Conservation (phyloP, 2,113 vertebrate species). For the Tretioscincus oriximinensis region DNA sequence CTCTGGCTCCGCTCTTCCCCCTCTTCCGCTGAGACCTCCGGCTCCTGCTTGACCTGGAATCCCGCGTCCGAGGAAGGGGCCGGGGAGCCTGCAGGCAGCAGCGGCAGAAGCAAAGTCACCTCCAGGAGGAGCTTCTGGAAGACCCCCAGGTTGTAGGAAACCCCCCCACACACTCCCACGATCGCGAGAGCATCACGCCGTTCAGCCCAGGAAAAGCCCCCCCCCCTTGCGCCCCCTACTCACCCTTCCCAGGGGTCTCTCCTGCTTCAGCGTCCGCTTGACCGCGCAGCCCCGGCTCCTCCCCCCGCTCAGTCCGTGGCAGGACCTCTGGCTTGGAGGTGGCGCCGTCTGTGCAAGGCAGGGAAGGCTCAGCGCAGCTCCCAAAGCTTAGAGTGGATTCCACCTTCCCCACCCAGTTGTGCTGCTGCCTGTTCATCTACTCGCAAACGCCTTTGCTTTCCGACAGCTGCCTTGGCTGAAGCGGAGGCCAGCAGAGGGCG, state of each 20-base stretch:
- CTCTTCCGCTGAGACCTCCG: not conserved
- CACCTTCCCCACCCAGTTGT: no score
- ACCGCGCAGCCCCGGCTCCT: not conserved
- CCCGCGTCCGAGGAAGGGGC: conserved; percentile 60
- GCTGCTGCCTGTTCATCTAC: no score
- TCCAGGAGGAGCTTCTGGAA: no score
- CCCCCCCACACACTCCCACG: no score
- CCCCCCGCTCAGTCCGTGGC: not conserved
- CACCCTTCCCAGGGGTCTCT: not conserved
- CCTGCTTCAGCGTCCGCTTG: not conserved
- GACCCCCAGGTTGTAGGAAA: no score
- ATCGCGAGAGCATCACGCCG: no score
- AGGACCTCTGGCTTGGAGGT: not conserved
- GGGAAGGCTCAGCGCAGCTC: no score
- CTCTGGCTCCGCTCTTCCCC: conserved; percentile 41
- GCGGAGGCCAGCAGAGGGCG: no score
- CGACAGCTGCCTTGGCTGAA: no score
- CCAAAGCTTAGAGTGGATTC: no score
- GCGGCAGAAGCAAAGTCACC: not conserved
- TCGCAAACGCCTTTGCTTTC: no score
- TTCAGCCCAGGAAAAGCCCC: not conserved
- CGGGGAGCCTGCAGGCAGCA: conserved; percentile 55
- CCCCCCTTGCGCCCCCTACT: not conserved
- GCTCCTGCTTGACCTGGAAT: conserved; percentile 50
- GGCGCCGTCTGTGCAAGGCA: not conserved